phyloP scores from a whole-genome alignment of 2,113 vertebrate species.

The Oxygymnocypris stewartii region DNA sequence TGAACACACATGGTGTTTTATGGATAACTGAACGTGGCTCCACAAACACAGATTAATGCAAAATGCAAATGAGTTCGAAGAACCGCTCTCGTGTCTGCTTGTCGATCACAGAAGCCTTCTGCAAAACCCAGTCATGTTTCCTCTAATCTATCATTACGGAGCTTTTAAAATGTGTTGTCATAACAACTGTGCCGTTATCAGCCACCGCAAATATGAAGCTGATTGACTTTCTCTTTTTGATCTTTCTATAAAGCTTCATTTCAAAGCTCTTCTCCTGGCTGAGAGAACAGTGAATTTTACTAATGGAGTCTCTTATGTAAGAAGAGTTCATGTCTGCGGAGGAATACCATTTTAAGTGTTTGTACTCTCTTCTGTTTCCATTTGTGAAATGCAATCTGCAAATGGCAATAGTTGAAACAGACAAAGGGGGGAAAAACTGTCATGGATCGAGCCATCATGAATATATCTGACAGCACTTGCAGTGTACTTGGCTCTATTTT shows the following conservation, averaged over 20 bases:
- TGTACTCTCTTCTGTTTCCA: conserved; percentile 5
- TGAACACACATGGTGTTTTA: conserved; percentile 33
- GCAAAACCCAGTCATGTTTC: conserved; percentile 6
- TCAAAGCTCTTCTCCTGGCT: conserved; percentile 37
- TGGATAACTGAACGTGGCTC: conserved; percentile 36
- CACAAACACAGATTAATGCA: conserved; percentile 35
- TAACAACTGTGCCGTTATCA: conserved; percentile 33
- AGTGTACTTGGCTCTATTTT: neutral
- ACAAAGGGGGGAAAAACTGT: neutral
- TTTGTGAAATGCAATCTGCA: neutral
- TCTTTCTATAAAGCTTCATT: conserved; percentile 36
- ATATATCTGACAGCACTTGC: neutral
- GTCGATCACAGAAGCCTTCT: conserved; percentile 31
- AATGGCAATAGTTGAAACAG: conserved; percentile 18
- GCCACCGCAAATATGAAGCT: conserved; percentile 31
- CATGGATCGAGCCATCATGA: neutral
- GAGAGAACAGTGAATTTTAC: conserved; percentile 9
- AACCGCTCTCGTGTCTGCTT: conserved; percentile 17
- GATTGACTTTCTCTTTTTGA: conserved; percentile 52
- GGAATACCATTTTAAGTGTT: conserved; percentile 12
- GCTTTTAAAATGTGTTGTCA: conserved; percentile 43
- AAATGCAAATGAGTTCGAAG: conserved; percentile 42
- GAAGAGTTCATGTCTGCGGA: conserved; percentile 12
- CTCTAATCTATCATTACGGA: conserved; percentile 38
- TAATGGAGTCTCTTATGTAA: conserved; percentile 32